A percentile compares a stretch with the other conserved stretches of the same genome.
Conservation (phyloP, 2,113 vertebrate genomes). For the Epinephelus fuscoguttatus region DNA sequence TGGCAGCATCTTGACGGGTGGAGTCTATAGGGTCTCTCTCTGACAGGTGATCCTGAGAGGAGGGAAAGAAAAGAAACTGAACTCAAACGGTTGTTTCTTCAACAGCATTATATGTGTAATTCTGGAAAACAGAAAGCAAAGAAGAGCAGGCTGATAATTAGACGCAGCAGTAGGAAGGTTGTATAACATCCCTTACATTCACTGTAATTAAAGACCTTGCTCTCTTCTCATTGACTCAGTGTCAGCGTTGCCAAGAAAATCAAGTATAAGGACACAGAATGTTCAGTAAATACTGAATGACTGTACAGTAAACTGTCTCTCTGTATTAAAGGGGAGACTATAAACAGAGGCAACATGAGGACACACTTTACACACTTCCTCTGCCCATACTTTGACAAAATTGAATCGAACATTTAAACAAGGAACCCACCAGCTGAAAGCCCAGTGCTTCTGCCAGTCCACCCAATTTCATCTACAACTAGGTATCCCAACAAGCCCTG, state of each 20-base stretch:
- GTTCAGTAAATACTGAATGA: slow-evolving; percentile 2
- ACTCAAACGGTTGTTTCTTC: neutral
- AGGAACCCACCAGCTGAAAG: neutral
- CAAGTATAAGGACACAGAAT: neutral
- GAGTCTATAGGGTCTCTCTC: slow-evolving; percentile 1
- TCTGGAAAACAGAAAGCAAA: neutral
- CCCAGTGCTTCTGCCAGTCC: neutral
- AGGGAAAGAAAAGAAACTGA: neutral
- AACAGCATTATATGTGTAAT: neutral
- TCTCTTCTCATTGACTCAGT: neutral
- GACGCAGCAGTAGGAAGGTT: neutral
- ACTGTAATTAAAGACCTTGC: neutral
- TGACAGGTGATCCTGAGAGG: slow-evolving; percentile 5
- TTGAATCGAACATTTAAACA: too few species aligned
- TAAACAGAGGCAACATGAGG: neutral
- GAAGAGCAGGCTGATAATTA: neutral
- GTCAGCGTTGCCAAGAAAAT: slow-evolving; percentile 8
- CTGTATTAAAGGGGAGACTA: neutral
- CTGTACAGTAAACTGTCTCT: neutral
- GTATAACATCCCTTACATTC: neutral
- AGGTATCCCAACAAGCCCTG: neutral
- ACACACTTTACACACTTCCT: neutral
- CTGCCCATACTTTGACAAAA: neutral
- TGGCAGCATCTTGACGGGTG: neutral
- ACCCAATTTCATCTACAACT: too few species aligned